Base-by-base conservation (phyloP, 2,888 invertebrate species). In the Melanargia galathea region DNA sequence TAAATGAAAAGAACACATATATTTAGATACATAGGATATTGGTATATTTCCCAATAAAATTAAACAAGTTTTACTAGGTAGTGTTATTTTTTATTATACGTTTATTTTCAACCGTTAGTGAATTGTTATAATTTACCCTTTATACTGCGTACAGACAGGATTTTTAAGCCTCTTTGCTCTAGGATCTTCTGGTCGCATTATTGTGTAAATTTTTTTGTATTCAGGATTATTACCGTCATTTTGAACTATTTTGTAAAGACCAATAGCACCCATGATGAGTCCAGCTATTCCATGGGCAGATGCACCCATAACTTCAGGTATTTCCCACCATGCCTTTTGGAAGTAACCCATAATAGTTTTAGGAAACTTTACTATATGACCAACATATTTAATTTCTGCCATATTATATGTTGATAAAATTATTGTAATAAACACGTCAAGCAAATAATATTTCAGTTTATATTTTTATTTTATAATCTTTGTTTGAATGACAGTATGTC, bases 261-360 rank as follows among this genome's bases (percentile, higher is more conserved):
- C 93, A 38, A 83, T 57, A 20, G 75, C 72, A 43, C 87, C 89
- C 63, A 94, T 72, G 1, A 84, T 91, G 1, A 93, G 26, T 16
- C 95, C 95, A 30, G 93, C 54, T 0, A 94, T 0, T 0, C 87
- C 95, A 73, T 94, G 71, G 7, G 85, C 84, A 0, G 92, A 78
- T 46, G 94, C 86, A 49, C 90, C 93, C 76, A 96, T 90, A 51
- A 96, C 83, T 77, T 95, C 95, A 4, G 96, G 96, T 71, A 95
- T 93, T 79, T 95, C 94, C 87, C 94, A 92, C 92, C 95, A 87
- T n/a, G 76, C 90, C 71, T 73, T 80, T 62, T 75, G 79, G 18
- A 88, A 77, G 26, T 82, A 71, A 16, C 83, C 87, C 1, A 71
- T 22, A 2, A 84, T 38, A 1, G 77, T 75, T 10, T 83, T 86